Evolutionary conservation across 2,888 invertebrate species (phyloP).

Genomic region (Balanococcus diminutus): DNA sequence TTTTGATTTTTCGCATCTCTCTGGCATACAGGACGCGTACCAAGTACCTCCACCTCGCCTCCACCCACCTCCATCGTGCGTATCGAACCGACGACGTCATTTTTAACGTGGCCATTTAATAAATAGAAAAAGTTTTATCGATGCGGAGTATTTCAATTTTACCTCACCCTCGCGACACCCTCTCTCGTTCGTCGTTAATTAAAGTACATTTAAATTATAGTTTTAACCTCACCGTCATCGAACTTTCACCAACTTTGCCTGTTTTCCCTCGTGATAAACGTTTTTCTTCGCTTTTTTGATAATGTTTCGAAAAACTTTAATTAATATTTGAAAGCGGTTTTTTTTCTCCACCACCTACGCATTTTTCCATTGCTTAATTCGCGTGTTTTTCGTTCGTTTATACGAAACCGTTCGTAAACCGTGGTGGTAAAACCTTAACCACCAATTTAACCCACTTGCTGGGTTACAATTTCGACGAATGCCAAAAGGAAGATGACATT

Average conservation of each 20-base stretch:
- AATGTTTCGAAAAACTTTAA: conserved; percentile 39
- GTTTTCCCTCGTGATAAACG: conserved; percentile 14
- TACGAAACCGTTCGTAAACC: not conserved
- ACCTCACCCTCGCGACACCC: not conserved
- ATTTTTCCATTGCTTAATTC: not conserved
- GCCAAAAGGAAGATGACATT: not conserved
- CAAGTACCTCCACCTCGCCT: too few relatives aligned
- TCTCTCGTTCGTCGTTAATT: conserved; percentile 2
- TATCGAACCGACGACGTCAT: not conserved
- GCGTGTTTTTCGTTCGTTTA: not conserved
- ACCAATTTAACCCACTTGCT: not conserved
- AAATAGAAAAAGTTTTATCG: conserved; percentile 43
- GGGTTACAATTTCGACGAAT: not conserved
- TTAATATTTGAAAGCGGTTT: not conserved
- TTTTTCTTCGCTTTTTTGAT: conserved; percentile 36
- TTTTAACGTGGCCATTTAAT: conserved; percentile 10
- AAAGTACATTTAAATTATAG: conserved; percentile 43
- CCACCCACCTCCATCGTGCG: not conserved
- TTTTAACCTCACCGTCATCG: not conserved
- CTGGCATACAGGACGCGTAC: too few relatives aligned
- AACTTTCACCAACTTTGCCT: conserved; percentile 32
- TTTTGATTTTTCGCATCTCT: not conserved
- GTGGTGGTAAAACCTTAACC: not conserved
- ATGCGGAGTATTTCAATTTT: conserved; percentile 28
- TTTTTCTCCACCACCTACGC: not conserved